A percentile compares a stretch with the other conserved stretches of the same genome.
Evolutionary conservation across 2,888 invertebrate species (phyloP).

Genomic region (Hydraecia micacea): DNA sequence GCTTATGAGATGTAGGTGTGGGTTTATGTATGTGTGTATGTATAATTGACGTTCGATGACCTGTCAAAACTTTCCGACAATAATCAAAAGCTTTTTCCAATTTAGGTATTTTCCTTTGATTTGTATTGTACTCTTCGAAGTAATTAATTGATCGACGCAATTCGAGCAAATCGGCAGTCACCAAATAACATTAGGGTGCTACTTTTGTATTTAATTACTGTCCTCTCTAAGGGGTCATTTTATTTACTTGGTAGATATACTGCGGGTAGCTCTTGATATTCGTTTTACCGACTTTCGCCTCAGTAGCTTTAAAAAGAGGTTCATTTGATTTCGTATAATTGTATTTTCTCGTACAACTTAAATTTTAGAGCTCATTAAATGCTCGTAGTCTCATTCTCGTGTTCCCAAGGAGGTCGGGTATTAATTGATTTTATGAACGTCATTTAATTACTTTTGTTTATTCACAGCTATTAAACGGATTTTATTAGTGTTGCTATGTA

Average conservation of each 20-base stretch:
- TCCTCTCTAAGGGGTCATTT: constrained; percentile 5
- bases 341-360: constrained; percentile 45
- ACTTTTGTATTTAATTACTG: constrained; percentile 12
- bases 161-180: not conserved
- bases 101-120: not conserved
- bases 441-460: constrained; percentile 42
- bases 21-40: not conserved
- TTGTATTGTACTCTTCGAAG: not conserved
- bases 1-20: not conserved
- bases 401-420: constrained; percentile 45
- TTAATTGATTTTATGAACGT: constrained; percentile 64
- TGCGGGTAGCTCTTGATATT: not conserved
- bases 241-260: constrained; percentile 21
- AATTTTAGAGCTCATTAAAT: constrained; percentile 63
- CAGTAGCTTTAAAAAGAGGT: constrained; percentile 34
- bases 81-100: not conserved
- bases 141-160: not conserved
- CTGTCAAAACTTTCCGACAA: not conserved
- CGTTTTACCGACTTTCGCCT: constrained; percentile 18
- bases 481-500: constrained; percentile 11
- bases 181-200: constrained; percentile 6
- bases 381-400: constrained; percentile 55
- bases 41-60: not conserved
- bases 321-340: constrained; percentile 46
- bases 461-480: constrained; percentile 31